Evolutionary conservation across 1,140 invertebrate species (phyloP), one percentile per base, ranked within the genome.

Genomic region (Eumaeus atala): DNA sequence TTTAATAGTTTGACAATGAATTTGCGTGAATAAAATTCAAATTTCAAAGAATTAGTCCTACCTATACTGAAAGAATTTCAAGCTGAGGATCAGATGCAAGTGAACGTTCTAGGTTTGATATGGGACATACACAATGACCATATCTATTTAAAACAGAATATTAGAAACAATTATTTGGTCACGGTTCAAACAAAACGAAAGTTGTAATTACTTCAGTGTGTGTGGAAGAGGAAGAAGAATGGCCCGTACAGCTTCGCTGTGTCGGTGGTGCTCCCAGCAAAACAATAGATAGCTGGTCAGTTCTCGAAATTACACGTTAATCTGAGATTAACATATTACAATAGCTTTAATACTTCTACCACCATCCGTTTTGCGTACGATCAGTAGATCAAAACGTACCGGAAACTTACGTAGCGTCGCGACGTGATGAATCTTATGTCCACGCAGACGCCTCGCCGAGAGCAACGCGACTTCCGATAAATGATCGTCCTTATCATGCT

Each of bases 1-100:
- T 67, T 62, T 51, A 9, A 62, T n/a, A 12, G 54, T 21, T 37
- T 62, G n/a, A 62, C 59, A 11, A 64, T 67, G 57, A 67, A 64
- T 52, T 37, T 67, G 50, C 38, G 59, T 1, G 59, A 64, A 12
- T 61, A 56, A 50, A 67, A 58, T 44, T 67, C 58, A 10, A 64
- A 61, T 17, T 37, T 38, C 38, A 50, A 48, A 33, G 44, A 55
- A 47, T n/a, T 51, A 14, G 11, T 63, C 51, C 40, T 21, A 49
- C 10, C 33, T 11, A 58, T 61, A 58, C 61, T 51, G 14, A n/a
- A 63, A 9, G n/a, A 58, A 17, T 33, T 56, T 35, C 17, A 18
- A 47, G 42, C 16, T 35, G 44, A 61, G 17, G 34, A 34, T 37
- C 18, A 44, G 10, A 49, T 9, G 51, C 33, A 21, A 49, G 54